Evolutionary conservation across 1,140 invertebrate genomes (phyloP).

Genomic region (Drosophila nikananu): DNA sequence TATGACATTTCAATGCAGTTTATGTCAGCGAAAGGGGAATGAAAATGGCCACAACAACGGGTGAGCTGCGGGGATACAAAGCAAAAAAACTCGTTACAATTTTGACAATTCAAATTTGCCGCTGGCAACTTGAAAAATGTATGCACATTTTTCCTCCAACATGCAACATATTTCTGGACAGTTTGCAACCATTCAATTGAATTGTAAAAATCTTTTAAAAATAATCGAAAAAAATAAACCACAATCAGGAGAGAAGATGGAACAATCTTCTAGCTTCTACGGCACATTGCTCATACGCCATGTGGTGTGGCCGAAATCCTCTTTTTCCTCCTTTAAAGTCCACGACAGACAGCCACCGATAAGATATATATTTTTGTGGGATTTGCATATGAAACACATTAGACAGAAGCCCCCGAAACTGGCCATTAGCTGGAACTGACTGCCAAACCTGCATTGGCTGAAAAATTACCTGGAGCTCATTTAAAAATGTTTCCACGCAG

Average conservation of each 20-base stretch:
- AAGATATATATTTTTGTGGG: conserved; percentile 36
- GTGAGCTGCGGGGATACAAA: neutral
- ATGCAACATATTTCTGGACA: conserved; percentile 63
- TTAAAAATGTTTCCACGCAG: conserved; percentile 68
- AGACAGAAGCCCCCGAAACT: conserved; percentile 34
- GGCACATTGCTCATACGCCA: conserved; percentile 58
- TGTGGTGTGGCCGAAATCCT: conserved; percentile 13
- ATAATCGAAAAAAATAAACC: conserved; percentile 10
- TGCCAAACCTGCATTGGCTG: conserved; percentile 31
- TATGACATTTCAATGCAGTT: conserved; percentile 84
- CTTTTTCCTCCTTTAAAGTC: neutral
- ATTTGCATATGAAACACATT: conserved; percentile 75
- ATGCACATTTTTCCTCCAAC: conserved; percentile 14
- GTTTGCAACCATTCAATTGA: conserved; percentile 75
- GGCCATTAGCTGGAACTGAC: conserved; percentile 38
- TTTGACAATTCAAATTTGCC: conserved; percentile 78
- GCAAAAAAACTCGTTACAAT: conserved; percentile 67
- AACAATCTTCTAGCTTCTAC: conserved; percentile 27
- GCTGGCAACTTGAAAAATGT: conserved; percentile 35
- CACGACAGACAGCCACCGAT: conserved; percentile 29
- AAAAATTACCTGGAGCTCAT: conserved; percentile 61
- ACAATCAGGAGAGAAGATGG: conserved; percentile 13
- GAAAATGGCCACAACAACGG: conserved; percentile 33
- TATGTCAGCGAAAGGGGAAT: conserved; percentile 72
- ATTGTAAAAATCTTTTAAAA: conserved; percentile 58